A percentile compares a stretch with the other conserved stretches of the same genome.
phyloP scores from a whole-genome alignment of 1,140 invertebrate genomes.

The Heliothis subflexa region DNA sequence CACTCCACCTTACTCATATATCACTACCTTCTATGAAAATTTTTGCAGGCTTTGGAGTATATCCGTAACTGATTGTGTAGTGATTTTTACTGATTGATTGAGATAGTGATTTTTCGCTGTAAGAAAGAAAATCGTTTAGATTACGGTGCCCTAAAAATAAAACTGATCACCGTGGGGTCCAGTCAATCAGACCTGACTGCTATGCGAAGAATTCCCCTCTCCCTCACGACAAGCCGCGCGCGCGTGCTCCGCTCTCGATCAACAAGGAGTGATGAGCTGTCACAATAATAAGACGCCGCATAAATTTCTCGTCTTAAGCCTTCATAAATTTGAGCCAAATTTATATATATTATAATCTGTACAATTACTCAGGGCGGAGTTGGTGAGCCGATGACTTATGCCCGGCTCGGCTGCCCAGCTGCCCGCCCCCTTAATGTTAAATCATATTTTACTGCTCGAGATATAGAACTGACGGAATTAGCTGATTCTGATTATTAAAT shows the following conservation, averaged over 20 bases:
- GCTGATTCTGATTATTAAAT: slow-evolving; percentile 41
- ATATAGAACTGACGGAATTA: slow-evolving; percentile 34
- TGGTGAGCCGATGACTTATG: slow-evolving; percentile 54
- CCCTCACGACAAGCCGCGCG: background rate
- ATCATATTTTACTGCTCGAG: slow-evolving; percentile 54
- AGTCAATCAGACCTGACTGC: background rate
- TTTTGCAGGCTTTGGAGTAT: no score
- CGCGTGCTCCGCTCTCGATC: slow-evolving; percentile 56
- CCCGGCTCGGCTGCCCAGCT: slow-evolving; percentile 23
- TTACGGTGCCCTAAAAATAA: no score
- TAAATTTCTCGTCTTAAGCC: slow-evolving; percentile 66
- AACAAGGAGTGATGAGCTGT: slow-evolving; percentile 69
- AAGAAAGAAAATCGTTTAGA: no score
- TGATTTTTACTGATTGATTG: no score
- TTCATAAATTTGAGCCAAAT: slow-evolving; percentile 61
- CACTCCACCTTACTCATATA: no score
- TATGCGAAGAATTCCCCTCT: background rate
- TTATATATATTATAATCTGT: slow-evolving; percentile 71
- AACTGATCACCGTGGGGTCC: no score
- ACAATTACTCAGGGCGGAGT: slow-evolving; percentile 67
- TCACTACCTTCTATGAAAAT: no score
- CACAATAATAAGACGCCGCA: slow-evolving; percentile 75
- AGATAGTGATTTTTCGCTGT: no score
- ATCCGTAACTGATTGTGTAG: background rate
- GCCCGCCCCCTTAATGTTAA: slow-evolving; percentile 55